These are phyloP conservation scores for Eristalis arbustorum DNA, from an alignment of 2,888 invertebrate species.

Conservation along the genomic window DNA sequence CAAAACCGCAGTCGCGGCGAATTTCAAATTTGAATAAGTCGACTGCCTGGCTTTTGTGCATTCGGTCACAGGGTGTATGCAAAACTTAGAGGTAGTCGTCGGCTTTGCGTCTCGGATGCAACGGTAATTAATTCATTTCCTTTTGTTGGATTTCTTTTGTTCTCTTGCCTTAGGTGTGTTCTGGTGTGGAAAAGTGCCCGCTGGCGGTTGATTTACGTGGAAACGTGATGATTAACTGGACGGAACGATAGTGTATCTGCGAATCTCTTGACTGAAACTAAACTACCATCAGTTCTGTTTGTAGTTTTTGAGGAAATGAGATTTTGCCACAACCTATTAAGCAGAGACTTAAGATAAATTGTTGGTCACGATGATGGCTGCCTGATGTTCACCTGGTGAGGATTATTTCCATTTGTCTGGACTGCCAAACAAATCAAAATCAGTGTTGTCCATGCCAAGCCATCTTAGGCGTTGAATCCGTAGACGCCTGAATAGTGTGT, in stretches of 20 bases:
- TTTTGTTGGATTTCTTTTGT: not conserved
- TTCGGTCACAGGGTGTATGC: not conserved
- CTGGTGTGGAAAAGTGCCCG: conserved; percentile 24
- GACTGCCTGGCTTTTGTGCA: not conserved
- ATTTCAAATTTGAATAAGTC: conserved; percentile 5
- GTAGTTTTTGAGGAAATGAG: not conserved
- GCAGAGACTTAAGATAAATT: not conserved
- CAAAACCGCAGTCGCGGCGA: not conserved
- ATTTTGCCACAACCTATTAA: not conserved
- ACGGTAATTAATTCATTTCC: conserved; percentile 26
- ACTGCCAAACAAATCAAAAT: too few relatives aligned
- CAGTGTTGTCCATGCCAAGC: too few relatives aligned
- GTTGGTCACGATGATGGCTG: not conserved
- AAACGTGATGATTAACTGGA: conserved; percentile 22
- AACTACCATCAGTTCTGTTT: not conserved
- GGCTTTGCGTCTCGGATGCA: not conserved
- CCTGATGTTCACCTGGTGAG: too few relatives aligned
- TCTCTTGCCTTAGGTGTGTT: not conserved
- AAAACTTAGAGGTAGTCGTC: not conserved
- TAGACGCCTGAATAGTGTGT: too few relatives aligned
- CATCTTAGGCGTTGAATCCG: too few relatives aligned
- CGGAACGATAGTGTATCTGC: not conserved
- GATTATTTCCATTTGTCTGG: too few relatives aligned
- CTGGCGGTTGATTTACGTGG: not conserved
- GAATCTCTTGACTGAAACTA: not conserved